These are phyloP conservation scores for Bombus huntii DNA, from an alignment of 1,140 invertebrate genomes.

Conservation along the genomic window DNA sequence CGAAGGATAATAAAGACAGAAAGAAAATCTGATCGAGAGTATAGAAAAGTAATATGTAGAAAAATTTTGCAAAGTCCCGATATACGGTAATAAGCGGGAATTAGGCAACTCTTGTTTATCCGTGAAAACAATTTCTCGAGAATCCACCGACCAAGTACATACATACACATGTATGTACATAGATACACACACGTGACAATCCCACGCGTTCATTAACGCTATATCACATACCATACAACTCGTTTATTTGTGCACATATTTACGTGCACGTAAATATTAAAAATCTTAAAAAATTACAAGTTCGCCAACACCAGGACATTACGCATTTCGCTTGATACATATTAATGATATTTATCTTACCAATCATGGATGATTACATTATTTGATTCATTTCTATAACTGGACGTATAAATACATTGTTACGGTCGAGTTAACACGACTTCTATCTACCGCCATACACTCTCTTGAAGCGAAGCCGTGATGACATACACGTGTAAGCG, in stretches of 20 bases:
- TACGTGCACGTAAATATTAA: not conserved
- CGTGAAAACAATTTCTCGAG: constrained; percentile 1
- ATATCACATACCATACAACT: not conserved
- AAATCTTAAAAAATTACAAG: not conserved
- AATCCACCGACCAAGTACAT: not conserved
- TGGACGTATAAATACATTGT: not conserved
- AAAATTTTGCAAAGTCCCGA: not conserved
- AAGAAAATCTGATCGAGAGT: too few species aligned
- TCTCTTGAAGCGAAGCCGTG: not conserved
- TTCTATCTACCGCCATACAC: not conserved
- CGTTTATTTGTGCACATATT: constrained; percentile 24
- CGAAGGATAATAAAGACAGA: too few species aligned
- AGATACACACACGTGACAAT: not conserved
- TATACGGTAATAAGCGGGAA: not conserved
- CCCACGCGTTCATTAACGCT: constrained; percentile 9
- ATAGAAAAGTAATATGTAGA: too few species aligned
- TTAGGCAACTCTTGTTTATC: constrained; percentile 44
- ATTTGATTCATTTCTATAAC: not conserved
- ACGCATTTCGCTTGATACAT: constrained; percentile 17
- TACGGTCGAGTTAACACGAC: not conserved
- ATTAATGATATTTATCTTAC: constrained; percentile 13
- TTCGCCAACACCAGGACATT: not conserved
- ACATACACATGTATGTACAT: too few species aligned
- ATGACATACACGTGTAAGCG: not conserved
- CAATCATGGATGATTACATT: constrained; percentile 1